Evolutionary conservation across 2,888 invertebrate genomes (phyloP).

Genomic region (Osmoderma eremita): DNA sequence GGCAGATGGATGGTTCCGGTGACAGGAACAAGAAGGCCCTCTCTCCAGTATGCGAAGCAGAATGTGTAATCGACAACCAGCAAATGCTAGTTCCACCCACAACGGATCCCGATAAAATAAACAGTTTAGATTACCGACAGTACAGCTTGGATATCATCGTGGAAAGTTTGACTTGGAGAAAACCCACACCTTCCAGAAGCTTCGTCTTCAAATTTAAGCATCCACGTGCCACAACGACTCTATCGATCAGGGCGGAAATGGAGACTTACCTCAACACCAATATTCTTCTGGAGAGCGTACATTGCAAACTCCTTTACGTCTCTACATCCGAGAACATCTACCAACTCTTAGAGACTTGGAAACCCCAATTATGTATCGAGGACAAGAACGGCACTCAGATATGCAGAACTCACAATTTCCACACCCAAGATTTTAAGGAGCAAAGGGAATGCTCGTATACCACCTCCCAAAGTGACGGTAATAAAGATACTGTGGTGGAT

Average conservation of each 20-base stretch:
- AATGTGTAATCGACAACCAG: conserved; percentile 26
- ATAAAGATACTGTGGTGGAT: conserved; percentile 51
- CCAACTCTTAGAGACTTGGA: conserved; percentile 54
- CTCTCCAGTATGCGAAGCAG: conserved; percentile 16
- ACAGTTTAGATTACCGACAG: conserved; percentile 49
- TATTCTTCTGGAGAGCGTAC: conserved; percentile 50
- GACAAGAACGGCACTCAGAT: conserved; percentile 52
- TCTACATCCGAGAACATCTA: conserved; percentile 52
- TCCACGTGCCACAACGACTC: conserved; percentile 55
- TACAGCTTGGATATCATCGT: conserved; percentile 55
- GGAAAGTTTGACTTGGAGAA: conserved; percentile 53
- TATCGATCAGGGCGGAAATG: conserved; percentile 53
- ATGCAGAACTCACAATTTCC: conserved; percentile 52
- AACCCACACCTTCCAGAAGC: conserved; percentile 46
- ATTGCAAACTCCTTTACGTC: conserved; percentile 55
- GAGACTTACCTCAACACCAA: conserved; percentile 49
- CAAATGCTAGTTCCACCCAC: neutral
- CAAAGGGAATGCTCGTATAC: conserved; percentile 48
- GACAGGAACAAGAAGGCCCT: conserved; percentile 36
- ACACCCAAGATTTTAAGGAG: conserved; percentile 50
- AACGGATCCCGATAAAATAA: neutral
- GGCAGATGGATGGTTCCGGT: conserved; percentile 37
- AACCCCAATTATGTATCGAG: conserved; percentile 54
- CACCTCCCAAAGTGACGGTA: conserved; percentile 35
- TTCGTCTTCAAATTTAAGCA: conserved; percentile 58